Percentiles rank a stretch among this genome's conserved stretches.
phyloP scores from a whole-genome alignment of 2,888 invertebrate species.

The Tetanocera ferruginea region DNA sequence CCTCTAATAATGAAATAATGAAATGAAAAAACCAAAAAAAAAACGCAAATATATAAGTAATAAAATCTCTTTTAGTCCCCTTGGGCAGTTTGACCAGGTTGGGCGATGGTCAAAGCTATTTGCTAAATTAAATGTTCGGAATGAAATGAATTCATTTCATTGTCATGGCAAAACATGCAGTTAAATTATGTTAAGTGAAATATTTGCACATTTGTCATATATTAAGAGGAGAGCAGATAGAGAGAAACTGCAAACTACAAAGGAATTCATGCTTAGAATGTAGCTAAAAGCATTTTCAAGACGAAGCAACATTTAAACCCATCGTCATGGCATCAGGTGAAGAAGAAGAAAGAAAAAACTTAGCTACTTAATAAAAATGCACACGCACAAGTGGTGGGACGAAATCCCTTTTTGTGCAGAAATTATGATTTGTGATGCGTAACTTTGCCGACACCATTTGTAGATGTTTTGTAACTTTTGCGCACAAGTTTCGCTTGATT shows the following conservation, averaged over 20 bases:
- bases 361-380: constrained; percentile 38
- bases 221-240: not conserved
- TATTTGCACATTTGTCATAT: constrained; percentile 27
- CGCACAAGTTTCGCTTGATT: constrained; percentile 37
- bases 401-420: constrained; percentile 1
- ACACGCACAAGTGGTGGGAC: not conserved
- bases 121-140: constrained; percentile 42
- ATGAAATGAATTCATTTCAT: constrained; percentile 37
- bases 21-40: not conserved
- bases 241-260: constrained; percentile 10
- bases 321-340: constrained; percentile 44
- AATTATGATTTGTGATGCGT: constrained; percentile 48
- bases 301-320: not conserved
- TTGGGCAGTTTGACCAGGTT: not conserved
- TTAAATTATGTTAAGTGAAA: constrained; percentile 34
- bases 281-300: not conserved
- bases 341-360: constrained; percentile 19
- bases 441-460: constrained; percentile 47
- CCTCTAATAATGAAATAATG: not conserved
- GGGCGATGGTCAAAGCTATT: constrained; percentile 46
- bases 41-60: too few relatives aligned
- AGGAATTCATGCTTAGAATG: constrained; percentile 21
- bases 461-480: constrained; percentile 25
- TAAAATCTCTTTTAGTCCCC: not conserved
- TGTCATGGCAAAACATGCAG: constrained; percentile 28